Evolutionary conservation across 2,797 vertebrate species (phyloP), one percentile per base, ranked within the genome.

Genomic region (Argya squamiceps): DNA sequence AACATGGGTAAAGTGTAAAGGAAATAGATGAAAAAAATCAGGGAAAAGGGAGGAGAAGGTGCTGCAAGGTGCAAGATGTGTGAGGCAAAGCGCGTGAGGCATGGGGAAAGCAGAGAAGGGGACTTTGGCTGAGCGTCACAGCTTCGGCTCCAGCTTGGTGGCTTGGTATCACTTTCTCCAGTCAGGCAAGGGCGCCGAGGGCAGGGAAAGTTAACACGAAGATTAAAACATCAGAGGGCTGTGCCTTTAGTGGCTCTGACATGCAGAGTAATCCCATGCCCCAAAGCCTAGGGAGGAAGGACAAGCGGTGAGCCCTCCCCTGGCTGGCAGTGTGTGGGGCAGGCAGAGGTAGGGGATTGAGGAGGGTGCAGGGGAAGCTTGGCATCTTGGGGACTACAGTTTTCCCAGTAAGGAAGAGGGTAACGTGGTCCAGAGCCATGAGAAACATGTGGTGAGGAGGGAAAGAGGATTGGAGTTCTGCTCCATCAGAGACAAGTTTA

Each of bases 141-240:
- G 89, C 91, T 84, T 91, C 1, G 3, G 70, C 88, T 95, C 84
- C 88, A 63, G 88, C 92, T 92, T 18, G 1, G 62, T 92, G 76
- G 62, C 92, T 97, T 74, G 37, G 94, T 97, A 93, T 97, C 97
- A 94, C 87, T 97, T 96, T 97, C 95, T 93, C 86, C 96, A 95
- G 95, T 69, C 73, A 95, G 95, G 74, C 92, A 96, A 96, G 94
- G 96, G 92, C 85, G 91, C 92, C 6, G 32, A 97, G 96, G 96
- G 97, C 97, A 95, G 92, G 80, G 96, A 96, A 97, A 97, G 96
- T 97, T 97, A 97, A 97, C 96, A 93, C 3, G 84, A 95, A 96
- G 97, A 97, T 97, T 97, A 97, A 97, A 97, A 97, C 97, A 97
- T 97, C 97, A 97, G 97, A 97, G 86, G 97, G 94, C 94, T 95